Base-by-base conservation (phyloP, 1,140 invertebrate genomes). In the Trichogramma pretiosum region DNA sequence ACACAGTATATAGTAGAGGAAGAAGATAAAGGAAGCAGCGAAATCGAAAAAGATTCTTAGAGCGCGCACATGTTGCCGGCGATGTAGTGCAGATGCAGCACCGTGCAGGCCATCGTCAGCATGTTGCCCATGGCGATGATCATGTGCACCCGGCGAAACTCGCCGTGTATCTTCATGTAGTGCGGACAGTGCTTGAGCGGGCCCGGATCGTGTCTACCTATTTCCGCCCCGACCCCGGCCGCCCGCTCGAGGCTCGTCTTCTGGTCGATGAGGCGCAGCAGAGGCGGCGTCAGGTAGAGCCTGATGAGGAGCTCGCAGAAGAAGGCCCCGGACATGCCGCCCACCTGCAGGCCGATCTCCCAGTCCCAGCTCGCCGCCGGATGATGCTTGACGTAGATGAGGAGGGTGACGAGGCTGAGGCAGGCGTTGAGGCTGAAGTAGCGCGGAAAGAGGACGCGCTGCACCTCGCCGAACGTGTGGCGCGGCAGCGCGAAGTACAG, bases 401-500 rank as follows among this genome's bases (percentile, higher is more conserved):
- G 67, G 8, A 89, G 73, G 5, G 84, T 86, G 8, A 79, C 74
- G 10, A 87, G 74, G 59, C 84, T 87, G 13, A 89, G 68, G 46
- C 80, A 62, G 1, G 82, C 77, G 58, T 89, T 90, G 34, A 88
- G 67, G 5, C 83, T 76, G 67, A 89, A 90, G 64, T 89, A 91
- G 56, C 83, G 81, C 4, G 87, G 87, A 65, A 91, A 91, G n/a
- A 91, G 66, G 13, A 88, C 79, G 48, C 83, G 81, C 63, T 91
- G 88, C 5, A 90, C 85, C 53, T 82, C 78, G 0, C 85, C 85
- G 65, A 91, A 91, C 28, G 79, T 81, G 57, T 89, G 87, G 14
- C 88, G 76, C 0, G 86, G 84, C 37, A 91, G 70, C 2, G 81
- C 77, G 67, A 90, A 89, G 65, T 88, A 90, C 17, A 91, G 68